Evolutionary conservation across 2,797 vertebrate genomes (phyloP).

Genomic region (Eulemur mongoz): DNA sequence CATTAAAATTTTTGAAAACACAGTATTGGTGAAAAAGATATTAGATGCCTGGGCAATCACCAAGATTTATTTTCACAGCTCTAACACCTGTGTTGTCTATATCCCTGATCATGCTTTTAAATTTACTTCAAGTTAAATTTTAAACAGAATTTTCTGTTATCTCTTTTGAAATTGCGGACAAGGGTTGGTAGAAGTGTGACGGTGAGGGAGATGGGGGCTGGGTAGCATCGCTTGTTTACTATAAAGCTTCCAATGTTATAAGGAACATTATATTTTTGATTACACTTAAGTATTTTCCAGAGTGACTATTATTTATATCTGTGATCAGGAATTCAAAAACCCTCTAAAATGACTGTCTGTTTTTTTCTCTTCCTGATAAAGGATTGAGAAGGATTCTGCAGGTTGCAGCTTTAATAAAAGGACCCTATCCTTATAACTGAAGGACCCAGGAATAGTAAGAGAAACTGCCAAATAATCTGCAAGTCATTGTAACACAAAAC

Average conservation of each 20-base stretch:
- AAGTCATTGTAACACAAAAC: neutral
- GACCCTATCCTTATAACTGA: neutral
- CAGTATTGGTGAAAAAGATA: neutral
- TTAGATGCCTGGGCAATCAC: neutral
- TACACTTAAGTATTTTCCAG: neutral
- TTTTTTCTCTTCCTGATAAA: neutral
- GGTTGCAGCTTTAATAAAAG: neutral
- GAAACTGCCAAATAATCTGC: neutral
- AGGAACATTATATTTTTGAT: neutral
- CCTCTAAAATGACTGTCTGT: neutral
- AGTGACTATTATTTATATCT: neutral
- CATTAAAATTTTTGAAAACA: neutral
- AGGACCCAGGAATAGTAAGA: neutral
- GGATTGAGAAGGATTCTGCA: neutral
- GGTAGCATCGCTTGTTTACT: neutral
- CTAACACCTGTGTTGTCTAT: neutral
- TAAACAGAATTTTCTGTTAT: neutral
- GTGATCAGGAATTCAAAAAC: neutral
- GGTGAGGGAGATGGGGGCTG: neutral
- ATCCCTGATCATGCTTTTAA: neutral
- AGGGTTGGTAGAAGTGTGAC: neutral
- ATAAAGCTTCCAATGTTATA: neutral
- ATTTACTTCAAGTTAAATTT: neutral
- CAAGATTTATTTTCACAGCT: neutral
- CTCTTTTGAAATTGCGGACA: neutral